These are phyloP conservation scores for Colostygia pectinataria DNA, from an alignment of 2,888 invertebrate species.

Conservation along the genomic window DNA sequence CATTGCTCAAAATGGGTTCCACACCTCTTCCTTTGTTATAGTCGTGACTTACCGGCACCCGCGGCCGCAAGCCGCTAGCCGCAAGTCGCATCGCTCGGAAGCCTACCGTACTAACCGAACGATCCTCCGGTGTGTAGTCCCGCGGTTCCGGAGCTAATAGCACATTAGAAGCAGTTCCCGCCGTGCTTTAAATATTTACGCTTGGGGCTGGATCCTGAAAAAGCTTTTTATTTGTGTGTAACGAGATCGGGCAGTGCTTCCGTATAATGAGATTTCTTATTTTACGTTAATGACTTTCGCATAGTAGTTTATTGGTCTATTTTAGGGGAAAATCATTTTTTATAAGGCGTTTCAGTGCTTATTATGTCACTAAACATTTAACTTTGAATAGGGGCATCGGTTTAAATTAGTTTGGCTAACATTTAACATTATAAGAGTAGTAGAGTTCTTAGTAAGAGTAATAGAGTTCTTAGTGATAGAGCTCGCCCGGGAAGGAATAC, in stretches of 20 bases:
- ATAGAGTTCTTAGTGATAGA: no score
- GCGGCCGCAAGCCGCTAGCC: no score
- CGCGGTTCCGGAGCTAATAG: slow-evolving; percentile 62
- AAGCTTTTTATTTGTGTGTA: slow-evolving; percentile 71
- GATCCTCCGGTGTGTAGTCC: slow-evolving; percentile 32
- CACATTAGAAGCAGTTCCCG: slow-evolving; percentile 67
- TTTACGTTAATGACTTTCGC: slow-evolving; percentile 62
- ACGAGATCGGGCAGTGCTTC: slow-evolving; percentile 60
- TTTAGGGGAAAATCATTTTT: slow-evolving; percentile 1
- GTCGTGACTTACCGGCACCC: no score
- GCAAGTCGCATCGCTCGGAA: no score
- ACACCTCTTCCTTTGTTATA: no score
- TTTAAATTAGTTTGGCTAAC: no score
- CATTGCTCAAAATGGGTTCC: no score
- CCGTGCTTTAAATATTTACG: slow-evolving; percentile 73
- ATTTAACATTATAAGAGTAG: no score
- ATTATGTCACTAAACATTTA: no score
- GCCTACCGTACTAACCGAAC: slow-evolving; percentile 10
- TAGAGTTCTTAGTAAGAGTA: no score
- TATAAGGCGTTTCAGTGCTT: background rate
- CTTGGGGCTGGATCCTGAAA: slow-evolving; percentile 52
- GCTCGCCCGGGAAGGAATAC: no score
- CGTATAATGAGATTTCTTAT: slow-evolving; percentile 68
- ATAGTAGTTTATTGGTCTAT: slow-evolving; percentile 49
- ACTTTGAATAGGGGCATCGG: no score